phyloP scores from a whole-genome alignment of 37 sponge, comb jelly and placozoan species.

The Amphimedon queenslandica region DNA sequence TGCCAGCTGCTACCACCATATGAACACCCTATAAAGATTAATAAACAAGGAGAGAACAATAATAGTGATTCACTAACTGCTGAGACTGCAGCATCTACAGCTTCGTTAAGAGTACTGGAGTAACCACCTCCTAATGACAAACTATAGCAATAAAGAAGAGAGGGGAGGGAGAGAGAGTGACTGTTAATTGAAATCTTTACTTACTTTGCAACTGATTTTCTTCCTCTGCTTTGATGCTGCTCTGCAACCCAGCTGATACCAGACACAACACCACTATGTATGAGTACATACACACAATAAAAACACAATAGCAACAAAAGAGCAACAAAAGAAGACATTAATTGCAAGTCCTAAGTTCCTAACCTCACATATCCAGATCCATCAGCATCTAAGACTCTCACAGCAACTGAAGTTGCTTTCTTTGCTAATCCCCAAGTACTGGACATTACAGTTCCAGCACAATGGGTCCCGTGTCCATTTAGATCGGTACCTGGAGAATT shows the following conservation, averaged over 20 bases:
- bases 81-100: conserved; percentile 51
- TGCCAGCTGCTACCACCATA: conserved; percentile 68
- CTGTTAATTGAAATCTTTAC: neutral
- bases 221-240: conserved; percentile 6
- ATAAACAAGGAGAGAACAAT: neutral
- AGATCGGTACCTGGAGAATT: conserved; percentile 18
- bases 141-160: conserved; percentile 14
- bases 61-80: conserved; percentile 16
- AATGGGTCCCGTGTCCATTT: conserved; percentile 29
- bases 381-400: conserved; percentile 41
- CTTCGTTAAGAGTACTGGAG: conserved; percentile 50
- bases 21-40: conserved; percentile 39
- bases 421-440: conserved; percentile 59
- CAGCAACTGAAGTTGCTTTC: conserved; percentile 68
- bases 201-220: conserved; percentile 53
- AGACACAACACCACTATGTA: conserved; percentile 41
- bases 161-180: neutral
- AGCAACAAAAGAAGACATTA: too few species aligned
- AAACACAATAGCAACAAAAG: too few species aligned
- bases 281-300: too few species aligned
- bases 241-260: conserved; percentile 45
- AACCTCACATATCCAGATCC: conserved; percentile 23
- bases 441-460: conserved; percentile 63
- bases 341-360: neutral
- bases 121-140: conserved; percentile 83